Evolutionary conservation across 1,140 invertebrate species (phyloP), one percentile per base, ranked within the genome.

Genomic region (Lepidurus arcticus): DNA sequence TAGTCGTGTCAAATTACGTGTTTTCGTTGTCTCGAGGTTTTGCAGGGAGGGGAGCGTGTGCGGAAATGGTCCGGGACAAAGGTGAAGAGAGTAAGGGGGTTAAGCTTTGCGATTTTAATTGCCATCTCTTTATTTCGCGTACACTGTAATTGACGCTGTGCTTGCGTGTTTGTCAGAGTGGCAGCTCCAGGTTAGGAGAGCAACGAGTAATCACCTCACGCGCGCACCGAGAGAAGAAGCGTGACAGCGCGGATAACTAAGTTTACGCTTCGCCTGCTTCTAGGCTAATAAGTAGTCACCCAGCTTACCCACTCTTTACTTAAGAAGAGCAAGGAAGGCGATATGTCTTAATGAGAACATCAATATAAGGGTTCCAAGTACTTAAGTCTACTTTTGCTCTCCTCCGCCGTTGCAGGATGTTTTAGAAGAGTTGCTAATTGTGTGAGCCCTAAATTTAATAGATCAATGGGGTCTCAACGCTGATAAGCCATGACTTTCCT

Each of bases 251-350:
- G n/a, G 53, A 65, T 65, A 65, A 65, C 53, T 65, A 65, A 21
- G 21, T 65, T 65, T 65, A 65, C 53, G 53, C 53, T 21, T 65
- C 53, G 53, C 13, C n/a, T 65, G 53, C 16, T 21, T 21, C 53
- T 65, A 65, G 16, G n/a, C 53, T 65, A 65, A 65, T 65, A 65
- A 65, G 53, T 65, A 65, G 53, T 65, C 53, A 65, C 53, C 53
- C 16, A 65, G n/a, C 21, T 65, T 21, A 9, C 53, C 45, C 53
- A 9, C 8, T 13, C 53, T 65, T 65, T 9, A 13, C 53, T 65
- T 16, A 1, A 16, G 21, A 65, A 21, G 21, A 21, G 21, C 53
- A 34, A 34, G 34, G 34, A 34, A 34, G 53, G 53, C 13, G n/a
- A 10, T 7, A 65, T 65, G 7, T 65, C 53, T 21, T 65, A 65